A percentile compares a stretch with the other conserved stretches of the same genome.
Conservation (phyloP, 2,797 vertebrate species). For the Gobionotothen gibberifrons region DNA sequence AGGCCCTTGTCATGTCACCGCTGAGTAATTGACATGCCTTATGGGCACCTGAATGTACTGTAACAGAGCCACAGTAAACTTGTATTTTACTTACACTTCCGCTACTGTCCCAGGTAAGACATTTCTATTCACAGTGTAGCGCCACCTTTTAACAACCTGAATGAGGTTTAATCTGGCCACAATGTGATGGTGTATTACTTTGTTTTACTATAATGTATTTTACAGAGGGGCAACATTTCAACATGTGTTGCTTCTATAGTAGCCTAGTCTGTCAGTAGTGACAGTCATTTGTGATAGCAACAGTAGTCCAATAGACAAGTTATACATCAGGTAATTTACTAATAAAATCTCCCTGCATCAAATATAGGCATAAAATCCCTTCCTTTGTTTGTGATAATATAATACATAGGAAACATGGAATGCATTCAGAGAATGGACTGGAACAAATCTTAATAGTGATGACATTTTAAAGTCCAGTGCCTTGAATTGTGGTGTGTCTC, state of each 20-base stretch:
- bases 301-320: conserved; percentile 18
- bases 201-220: conserved; percentile 17
- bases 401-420: neutral
- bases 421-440: conserved; percentile 12
- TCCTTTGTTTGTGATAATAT: neutral
- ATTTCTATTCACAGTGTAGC: neutral
- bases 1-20: neutral
- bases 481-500: too few species aligned
- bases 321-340: conserved; percentile 32
- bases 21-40: neutral
- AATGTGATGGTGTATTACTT: conserved; percentile 4
- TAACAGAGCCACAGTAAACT: neutral
- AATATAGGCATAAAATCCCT: conserved; percentile 21
- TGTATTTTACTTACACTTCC: neutral
- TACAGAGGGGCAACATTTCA: conserved; percentile 1
- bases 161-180: conserved; percentile 5
- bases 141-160: conserved; percentile 1
- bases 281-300: neutral
- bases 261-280: neutral
- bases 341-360: conserved; percentile 24
- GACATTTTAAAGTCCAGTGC: neutral
- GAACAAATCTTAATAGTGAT: conserved; percentile 16
- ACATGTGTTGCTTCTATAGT: conserved; percentile 7
- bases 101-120: neutral
- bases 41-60: neutral